Evolutionary conservation across 2,888 invertebrate genomes (phyloP), one percentile per base, ranked within the genome.

Genomic region (Hemicrepidius hirtus): DNA sequence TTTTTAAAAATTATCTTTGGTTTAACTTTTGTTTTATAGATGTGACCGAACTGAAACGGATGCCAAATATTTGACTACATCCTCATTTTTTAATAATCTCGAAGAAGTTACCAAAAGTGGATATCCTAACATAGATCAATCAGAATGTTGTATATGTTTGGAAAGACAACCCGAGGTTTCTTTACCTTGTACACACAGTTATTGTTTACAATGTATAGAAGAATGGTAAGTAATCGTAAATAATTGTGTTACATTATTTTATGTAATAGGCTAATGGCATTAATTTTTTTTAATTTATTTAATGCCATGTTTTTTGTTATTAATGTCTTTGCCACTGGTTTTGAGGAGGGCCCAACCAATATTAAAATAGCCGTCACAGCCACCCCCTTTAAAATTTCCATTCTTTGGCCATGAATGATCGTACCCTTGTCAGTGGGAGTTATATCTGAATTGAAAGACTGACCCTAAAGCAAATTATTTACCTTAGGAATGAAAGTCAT

Each of bases 131-230:
- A 16, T 21, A 73, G 63, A 78, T 73, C 80, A 81, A 72, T 87
- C 87, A 60, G 92, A 92, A 81, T 94, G 93, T 80, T 91, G 91
- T 80, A 93, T 94, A 79, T 94, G 94, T 83, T 89, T 93, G 85
- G 93, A 94, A 81, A 85, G 92, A 66, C 89, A 89, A 80, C 91
- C 92, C 0, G 92, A 93, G 82, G 88, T 92, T 28, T 90, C 91
- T 74, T 85, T 94, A 74, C 91, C 92, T 1, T 94, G 94, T 84
- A 87, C 91, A 0, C 94, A 94, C 82, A 90, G 89, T 78, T 94
- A 92, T 84, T 94, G 94, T 82, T 86, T 90, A 72, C 88, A 89
- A 62, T 94, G 94, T 83, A 92, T 93, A 77, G 91, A 93, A 80
- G 91, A 92, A 85, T 94, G 94, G 94, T 92, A 84, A 82, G 21